phyloP scores from a whole-genome alignment of 2,888 invertebrate species.

The Parasteatoda lunata region DNA sequence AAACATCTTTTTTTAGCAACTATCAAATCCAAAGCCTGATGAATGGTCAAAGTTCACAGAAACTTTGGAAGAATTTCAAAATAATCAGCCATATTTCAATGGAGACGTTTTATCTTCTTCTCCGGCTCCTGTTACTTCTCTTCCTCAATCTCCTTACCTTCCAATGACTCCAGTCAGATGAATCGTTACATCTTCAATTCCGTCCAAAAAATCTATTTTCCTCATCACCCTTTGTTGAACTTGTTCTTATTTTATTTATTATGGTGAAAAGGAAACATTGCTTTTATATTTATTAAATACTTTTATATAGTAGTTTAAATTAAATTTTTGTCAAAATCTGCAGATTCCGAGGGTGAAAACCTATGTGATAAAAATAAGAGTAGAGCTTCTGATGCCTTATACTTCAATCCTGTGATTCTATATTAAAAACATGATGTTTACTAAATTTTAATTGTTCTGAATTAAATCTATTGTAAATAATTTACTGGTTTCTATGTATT shows the following conservation, averaged over 20 bases:
- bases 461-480: too few species aligned
- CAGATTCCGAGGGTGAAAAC: background rate
- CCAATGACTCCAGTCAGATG: conserved; percentile 41
- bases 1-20: conserved; percentile 79
- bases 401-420: background rate
- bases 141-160: conserved; percentile 39
- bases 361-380: background rate
- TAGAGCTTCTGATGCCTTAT: background rate
- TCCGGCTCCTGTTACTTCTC: conserved; percentile 11
- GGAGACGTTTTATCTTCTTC: conserved; percentile 39
- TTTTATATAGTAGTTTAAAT: background rate
- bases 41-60: conserved; percentile 95
- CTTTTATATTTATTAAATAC: background rate
- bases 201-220: background rate
- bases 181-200: background rate
- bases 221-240: background rate
- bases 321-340: background rate
- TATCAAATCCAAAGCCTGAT: conserved; percentile 92
- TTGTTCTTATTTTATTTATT: background rate
- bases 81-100: conserved; percentile 84
- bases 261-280: background rate
- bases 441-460: too few species aligned
- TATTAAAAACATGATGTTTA: background rate
- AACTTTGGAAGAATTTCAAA: conserved; percentile 92
- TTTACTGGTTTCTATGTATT: too few species aligned